Evolutionary conservation across 37 sponge, comb jelly and placozoan species (phyloP), one percentile per base, ranked within the genome.

Genomic region (Aphrocallistes beatrix): DNA sequence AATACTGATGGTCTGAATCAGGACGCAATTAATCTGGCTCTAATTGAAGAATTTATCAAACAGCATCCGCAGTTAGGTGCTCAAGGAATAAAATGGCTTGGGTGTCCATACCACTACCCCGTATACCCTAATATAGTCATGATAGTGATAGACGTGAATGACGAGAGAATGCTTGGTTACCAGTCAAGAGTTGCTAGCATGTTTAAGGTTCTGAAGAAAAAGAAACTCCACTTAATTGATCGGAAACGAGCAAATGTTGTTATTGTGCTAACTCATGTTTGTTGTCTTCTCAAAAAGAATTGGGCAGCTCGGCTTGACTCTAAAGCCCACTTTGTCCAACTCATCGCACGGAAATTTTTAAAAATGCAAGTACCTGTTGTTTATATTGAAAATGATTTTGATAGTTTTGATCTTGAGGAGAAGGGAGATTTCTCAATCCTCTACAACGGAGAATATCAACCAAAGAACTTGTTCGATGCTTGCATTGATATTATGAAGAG

Each of bases 331-430:
- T 60, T 25, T 13, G n/a, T 60, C 8, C 10, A 60, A 60, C 75
- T 60, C 28, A 19, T 60, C 75, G 75, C 75, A 25, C 10, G 75
- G 75, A 60, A 30, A 60, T 60, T 60, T 30, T 60, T 60, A 19
- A 60, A 60, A 60, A 19, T 60, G 10, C 28, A 60, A 6, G 75
- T 60, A 19, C 75, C 75, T 19, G 75, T 60, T 30, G 34, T 60
- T 60, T 60, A 60, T 60, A 60, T 60, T 60, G 75, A 60, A 60
- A 60, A 60, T 60, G 75, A 60, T 19, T 19, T 32, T 60, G 75
- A 32, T 13, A 30, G n/a, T 60, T 60, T 25, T 13, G 75, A 60
- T 13, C n/a, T 60, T 3, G 21, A 60, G 8, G n/a, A 13, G 21
- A 30, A 25, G 1, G 75, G 75, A 60, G 75, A 60, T 60, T 60